Evolutionary conservation across 2,113 vertebrate genomes (phyloP), one percentile per base, ranked within the genome.

Genomic region (Lagopus leucura): DNA sequence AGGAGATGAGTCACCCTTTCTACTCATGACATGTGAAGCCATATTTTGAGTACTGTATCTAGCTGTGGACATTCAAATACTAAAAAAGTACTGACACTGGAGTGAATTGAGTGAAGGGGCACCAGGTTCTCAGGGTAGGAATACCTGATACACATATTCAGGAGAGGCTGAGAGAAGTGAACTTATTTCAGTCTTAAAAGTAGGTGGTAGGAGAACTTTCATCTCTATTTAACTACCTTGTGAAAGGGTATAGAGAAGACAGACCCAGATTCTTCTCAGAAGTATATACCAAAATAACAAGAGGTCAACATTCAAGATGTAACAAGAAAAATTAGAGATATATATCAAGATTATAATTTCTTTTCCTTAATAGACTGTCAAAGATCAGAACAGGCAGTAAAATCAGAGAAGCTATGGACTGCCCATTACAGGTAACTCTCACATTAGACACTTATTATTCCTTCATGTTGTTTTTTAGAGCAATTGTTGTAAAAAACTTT

Each of bases 71-170:
- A 24, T 40, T 61, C 30, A 36, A n/a, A 38, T 45, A 65, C 21
- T 30, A 17, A 30, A 76, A 86, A 89, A 30, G 30, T 28, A 71
- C 0, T 13, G 5, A n/a, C 42, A 57, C 11, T 8, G 25, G 24
- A 73, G 8, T 17, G 38, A 77, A 77, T 19, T 30, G 30, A 55
- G 43, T 8, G 8, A 14, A 69, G 20, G 6, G 22, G 8, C 38
- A 76, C 8, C 8, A 64, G 38, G 5, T 8, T 69, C 38, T 7
- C 54, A 34, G 12, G 36, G 5, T 3, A 73, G 47, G 4, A 84
- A 8, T 18, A 72, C 11, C 12, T 40, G 21, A 24, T 0, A 0
- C 12, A 47, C 38, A 38, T 38, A 38, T 38, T 0, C 1, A 84
- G 8, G 1, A 30, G 20, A 69, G 42, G 30, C 27, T 55, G 52